Evolutionary conservation across 2,113 vertebrate species (phyloP), one percentile per base, ranked within the genome.

Genomic region (Megaleporinus macrocephalus): DNA sequence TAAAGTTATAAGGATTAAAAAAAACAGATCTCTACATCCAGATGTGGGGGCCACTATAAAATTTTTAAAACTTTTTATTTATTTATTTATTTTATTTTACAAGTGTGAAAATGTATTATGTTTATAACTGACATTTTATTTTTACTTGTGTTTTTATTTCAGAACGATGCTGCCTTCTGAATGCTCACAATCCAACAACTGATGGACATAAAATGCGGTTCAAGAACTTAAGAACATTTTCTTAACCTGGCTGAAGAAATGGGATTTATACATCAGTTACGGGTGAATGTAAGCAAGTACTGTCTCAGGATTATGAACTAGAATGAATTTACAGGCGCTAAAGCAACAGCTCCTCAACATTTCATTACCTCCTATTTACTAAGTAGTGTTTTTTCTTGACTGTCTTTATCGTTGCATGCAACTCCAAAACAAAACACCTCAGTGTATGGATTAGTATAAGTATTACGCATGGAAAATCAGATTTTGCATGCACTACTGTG

Each of bases 401-500:
- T 44, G 10, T 44, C 41, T 66, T 55, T 16, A 26, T 59, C 30
- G 51, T 12, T 18, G 15, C 20, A 66, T 73, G 53, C 7, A 66
- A 76, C 27, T 29, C 78, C 65, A 53, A 70, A 76, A 70, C n/a
- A 41, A 68, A 70, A 69, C 66, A 76, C 63, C 78, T 18, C 63
- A 27, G 16, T 53, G n/a, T 47, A 53, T 78, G 26, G 33, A 18
- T 47, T 7, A 55, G 0, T 51, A 29, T 61, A 61, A n/a, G 0
- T 70, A 49, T 44, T 76, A 62, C 33, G 47, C 51, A 76, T 12
- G 36, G 2, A 63, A 30, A 33, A 7, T 16, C 18, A 29, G 20
- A 76, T 75, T 63, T 74, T 76, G 83, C 78, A 88, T 83, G 80
- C 49, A 74, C 10, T 76, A 73, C 78, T 83, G 81, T 83, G 69